phyloP scores from a whole-genome alignment of 2,113 vertebrate genomes.

The Hassar affinis region DNA sequence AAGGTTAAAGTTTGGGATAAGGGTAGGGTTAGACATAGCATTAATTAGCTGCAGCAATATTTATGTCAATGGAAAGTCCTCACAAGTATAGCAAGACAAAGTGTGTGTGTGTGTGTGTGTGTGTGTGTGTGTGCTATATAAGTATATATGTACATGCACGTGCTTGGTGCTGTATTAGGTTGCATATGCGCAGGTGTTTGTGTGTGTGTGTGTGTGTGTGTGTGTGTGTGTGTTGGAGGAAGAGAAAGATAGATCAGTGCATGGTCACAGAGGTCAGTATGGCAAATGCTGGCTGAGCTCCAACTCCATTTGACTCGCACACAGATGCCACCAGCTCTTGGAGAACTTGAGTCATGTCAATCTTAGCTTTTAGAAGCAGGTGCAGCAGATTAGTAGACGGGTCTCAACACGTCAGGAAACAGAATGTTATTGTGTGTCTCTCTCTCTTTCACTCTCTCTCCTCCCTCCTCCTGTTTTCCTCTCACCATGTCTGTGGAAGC shows the following conservation, averaged over 20 bases:
- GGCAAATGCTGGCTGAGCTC: conserved; percentile 25
- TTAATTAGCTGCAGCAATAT: no score
- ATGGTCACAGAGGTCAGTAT: conserved; percentile 25
- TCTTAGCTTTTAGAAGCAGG: conserved; percentile 72
- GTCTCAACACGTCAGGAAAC: conserved; percentile 69
- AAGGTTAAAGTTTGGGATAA: no score
- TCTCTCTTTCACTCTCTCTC: conserved; percentile 22
- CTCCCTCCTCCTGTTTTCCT: conserved; percentile 4
- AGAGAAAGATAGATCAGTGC: conserved; percentile 6
- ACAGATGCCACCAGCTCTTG: conserved; percentile 64
- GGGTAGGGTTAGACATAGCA: no score
- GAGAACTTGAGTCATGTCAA: conserved; percentile 49
- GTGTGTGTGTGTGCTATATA: no score
- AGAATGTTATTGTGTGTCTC: conserved; percentile 70
- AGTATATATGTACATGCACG: background rate
- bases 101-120: no score
- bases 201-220: conserved; percentile 18
- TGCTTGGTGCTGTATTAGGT: conserved; percentile 11
- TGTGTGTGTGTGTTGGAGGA: conserved; percentile 14
- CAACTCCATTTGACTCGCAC: conserved; percentile 41
- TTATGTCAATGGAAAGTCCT: no score
- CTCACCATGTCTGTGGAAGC: background rate
- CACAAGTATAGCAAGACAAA: no score
- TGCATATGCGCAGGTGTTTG: conserved; percentile 26
- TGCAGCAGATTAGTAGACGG: conserved; percentile 74